These are phyloP conservation scores for Lepidurus packardi DNA, from an alignment of 1,140 invertebrate genomes.

Conservation along the genomic window DNA sequence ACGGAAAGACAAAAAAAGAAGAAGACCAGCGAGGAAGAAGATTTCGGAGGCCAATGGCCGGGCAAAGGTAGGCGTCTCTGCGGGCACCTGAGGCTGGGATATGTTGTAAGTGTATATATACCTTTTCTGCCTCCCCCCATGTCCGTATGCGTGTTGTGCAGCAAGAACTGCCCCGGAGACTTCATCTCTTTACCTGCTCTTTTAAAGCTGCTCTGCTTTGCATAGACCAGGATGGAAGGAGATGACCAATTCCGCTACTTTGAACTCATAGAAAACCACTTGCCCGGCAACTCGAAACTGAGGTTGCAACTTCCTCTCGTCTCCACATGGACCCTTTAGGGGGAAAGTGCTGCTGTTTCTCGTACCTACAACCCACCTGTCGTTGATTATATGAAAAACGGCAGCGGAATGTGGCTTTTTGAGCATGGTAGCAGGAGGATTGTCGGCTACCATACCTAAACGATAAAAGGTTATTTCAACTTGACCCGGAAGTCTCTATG, in stretches of 20 bases:
- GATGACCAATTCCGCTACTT: conserved; percentile 21
- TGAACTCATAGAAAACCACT: conserved; percentile 19
- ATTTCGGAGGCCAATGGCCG: conserved; percentile 17
- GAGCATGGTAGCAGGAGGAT: not conserved
- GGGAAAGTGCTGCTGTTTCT: conserved; percentile 8
- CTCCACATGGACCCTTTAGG: not conserved
- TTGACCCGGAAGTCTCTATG: not conserved
- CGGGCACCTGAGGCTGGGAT: conserved; percentile 9
- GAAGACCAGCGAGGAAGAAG: conserved; percentile 18
- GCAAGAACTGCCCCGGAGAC: conserved; percentile 10
- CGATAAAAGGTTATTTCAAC: not conserved
- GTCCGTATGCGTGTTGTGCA: conserved; percentile 6
- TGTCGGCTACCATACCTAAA: not conserved
- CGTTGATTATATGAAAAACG: not conserved
- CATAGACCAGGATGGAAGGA: not conserved
- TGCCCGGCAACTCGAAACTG: conserved; percentile 17
- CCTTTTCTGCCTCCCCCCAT: conserved; percentile 12
- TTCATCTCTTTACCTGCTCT: conserved; percentile 11
- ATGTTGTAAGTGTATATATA: conserved; percentile 8
- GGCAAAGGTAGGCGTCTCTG: conserved; percentile 7
- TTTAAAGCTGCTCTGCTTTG: not conserved
- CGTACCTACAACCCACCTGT: not conserved
- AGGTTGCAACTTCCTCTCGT: conserved; percentile 16
- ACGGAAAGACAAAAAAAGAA: not conserved
- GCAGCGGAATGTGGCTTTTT: not conserved